Evolutionary conservation across 2,888 invertebrate genomes (phyloP), one percentile per base, ranked within the genome.

Genomic region (Drosophila mettleri): DNA sequence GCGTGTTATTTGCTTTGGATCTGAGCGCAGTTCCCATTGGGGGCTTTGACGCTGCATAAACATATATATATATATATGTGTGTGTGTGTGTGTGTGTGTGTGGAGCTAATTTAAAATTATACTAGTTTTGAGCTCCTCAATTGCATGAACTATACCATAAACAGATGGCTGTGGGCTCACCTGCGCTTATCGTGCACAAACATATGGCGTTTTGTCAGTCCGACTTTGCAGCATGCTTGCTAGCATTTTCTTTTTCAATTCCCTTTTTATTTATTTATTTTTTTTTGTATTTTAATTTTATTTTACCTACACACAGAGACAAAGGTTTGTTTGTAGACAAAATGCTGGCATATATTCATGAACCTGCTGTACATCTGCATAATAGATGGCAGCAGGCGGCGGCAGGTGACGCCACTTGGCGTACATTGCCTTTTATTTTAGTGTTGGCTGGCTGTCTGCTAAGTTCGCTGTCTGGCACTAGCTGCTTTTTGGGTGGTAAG

Each of bases 291-390:
- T 54, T 43, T 53, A 53, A 53, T 41, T 52, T 43, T 57, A 33
- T 61, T 61, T 36, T 54, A 29, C 33, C 27, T 3, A 46, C 24
- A 53, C 24, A 48, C 38, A 69, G 5, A 18, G 8, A 36, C 12
- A 14, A 14, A 53, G 29, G 10, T 58, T 24, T 24, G 24, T 24
- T 57, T 52, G 53, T 66, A 74, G 88, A 87, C 86, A 87, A 85
- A 87, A 79, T 71, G 69, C 65, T 87, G 76, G 83, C 74, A 86
- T 86, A 88, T 83, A 83, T 83, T 83, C 83, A 83, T 83, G 83
- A 83, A 83, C 83, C 88, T 79, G 88, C 67, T 69, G 86, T 88
- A 88, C 88, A 83, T 83, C 83, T 88, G 83, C 83, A 83, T 83
- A 88, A 83, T 83, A 80, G 86, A 83, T 79, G 83, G 86, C 79